phyloP scores from a whole-genome alignment of 2,888 invertebrate species.

The Polia nebulosa region DNA sequence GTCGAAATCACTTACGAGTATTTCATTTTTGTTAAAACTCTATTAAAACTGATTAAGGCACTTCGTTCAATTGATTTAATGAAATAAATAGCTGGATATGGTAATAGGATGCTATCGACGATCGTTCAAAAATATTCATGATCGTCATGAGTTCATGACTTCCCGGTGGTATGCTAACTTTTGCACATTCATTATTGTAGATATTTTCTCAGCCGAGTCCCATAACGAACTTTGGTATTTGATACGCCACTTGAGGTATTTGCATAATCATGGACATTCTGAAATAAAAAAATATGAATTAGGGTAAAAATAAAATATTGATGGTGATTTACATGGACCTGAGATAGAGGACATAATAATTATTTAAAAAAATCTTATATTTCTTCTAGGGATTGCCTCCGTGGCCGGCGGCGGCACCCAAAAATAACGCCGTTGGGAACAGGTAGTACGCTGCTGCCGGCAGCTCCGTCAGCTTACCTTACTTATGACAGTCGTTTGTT shows the following conservation, averaged over 20 bases:
- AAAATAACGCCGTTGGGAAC: no score
- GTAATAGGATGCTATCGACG: constrained; percentile 37
- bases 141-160: constrained; percentile 68
- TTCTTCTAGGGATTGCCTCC: no score
- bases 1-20: no score
- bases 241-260: constrained; percentile 95
- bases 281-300: constrained; percentile 77
- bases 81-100: constrained; percentile 57
- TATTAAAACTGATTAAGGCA: constrained; percentile 55
- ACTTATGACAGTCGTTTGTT: no score
- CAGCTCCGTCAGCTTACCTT: no score
- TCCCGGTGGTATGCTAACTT: constrained; percentile 72
- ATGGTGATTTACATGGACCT: background rate
- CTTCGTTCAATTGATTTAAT: constrained; percentile 42
- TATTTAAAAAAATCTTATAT: no score
- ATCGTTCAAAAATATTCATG: constrained; percentile 29
- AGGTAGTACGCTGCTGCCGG: no score
- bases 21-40: no score
- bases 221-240: constrained; percentile 96
- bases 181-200: constrained; percentile 59
- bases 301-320: background rate
- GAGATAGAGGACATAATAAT: background rate
- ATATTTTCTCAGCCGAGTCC: constrained; percentile 93
- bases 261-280: constrained; percentile 97
- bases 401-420: no score